Percentiles rank a stretch among this genome's conserved stretches.
Conservation (phyloP, 2,113 vertebrate species). For the Verasper variegatus region DNA sequence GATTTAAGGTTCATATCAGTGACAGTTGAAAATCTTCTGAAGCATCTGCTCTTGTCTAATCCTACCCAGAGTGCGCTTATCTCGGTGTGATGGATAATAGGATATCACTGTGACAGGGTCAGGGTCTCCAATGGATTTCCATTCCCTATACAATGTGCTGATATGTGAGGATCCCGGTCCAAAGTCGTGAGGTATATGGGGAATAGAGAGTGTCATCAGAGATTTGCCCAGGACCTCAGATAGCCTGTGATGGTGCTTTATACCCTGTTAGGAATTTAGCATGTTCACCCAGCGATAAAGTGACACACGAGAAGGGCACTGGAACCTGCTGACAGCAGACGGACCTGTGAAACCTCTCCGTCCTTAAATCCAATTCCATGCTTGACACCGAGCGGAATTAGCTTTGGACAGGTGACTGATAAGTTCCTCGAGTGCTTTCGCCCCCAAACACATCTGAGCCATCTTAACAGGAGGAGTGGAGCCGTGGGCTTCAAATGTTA, state of each 20-base stretch:
- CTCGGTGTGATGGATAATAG: constrained; percentile 66
- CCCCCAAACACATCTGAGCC: constrained; percentile 52
- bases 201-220: constrained; percentile 72
- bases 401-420: constrained; percentile 81
- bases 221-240: constrained; percentile 68
- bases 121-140: constrained; percentile 41
- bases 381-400: constrained; percentile 80
- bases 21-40: background rate
- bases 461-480: background rate
- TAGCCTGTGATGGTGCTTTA: constrained; percentile 66
- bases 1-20: constrained; percentile 6
- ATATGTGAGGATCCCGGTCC: constrained; percentile 28
- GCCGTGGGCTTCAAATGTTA: constrained; percentile 5
- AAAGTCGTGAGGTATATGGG: constrained; percentile 46
- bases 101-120: constrained; percentile 63
- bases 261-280: constrained; percentile 63
- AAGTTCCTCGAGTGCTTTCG: constrained; percentile 53
- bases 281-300: constrained; percentile 75
- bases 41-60: background rate
- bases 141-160: constrained; percentile 34
- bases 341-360: constrained; percentile 56
- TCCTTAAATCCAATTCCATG: constrained; percentile 79
- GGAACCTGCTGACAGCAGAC: constrained; percentile 74
- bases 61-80: background rate
- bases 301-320: constrained; percentile 77